These are phyloP conservation scores for Petrophora chlorosata DNA, from an alignment of 2,888 invertebrate species.

Conservation along the genomic window DNA sequence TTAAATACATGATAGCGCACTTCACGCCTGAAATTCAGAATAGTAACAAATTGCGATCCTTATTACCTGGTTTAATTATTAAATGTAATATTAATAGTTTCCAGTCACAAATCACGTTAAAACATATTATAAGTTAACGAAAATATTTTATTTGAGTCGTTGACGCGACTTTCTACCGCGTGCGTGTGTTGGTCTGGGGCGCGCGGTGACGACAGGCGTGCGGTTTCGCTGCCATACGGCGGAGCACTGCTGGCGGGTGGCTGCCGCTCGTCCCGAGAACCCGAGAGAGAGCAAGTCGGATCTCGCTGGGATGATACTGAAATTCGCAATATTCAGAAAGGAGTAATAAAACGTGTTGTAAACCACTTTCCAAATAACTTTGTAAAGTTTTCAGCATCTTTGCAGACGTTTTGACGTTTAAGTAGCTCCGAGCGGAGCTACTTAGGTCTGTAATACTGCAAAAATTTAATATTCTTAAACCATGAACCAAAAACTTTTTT, in stretches of 20 bases:
- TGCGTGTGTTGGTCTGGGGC: constrained; percentile 33
- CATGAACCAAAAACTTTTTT: no score
- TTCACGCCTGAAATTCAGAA: constrained; percentile 8
- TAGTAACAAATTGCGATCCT: not conserved
- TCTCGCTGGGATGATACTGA: constrained; percentile 16
- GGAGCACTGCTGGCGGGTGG: constrained; percentile 46
- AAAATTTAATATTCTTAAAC: no score
- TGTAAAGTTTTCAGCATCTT: no score
- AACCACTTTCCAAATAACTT: no score
- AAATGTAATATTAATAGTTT: constrained; percentile 14
- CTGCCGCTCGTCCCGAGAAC: constrained; percentile 10
- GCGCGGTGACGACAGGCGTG: constrained; percentile 43
- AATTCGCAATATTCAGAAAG: constrained; percentile 1
- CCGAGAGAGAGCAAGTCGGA: constrained; percentile 8
- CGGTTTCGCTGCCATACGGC: constrained; percentile 50
- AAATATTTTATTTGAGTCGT: constrained; percentile 16
- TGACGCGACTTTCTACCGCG: constrained; percentile 52
- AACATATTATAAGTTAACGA: no score
- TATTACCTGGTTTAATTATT: constrained; percentile 19
- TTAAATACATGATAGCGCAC: not conserved
- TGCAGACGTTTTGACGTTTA: no score
- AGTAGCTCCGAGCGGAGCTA: no score
- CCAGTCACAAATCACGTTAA: constrained; percentile 19
- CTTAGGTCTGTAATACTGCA: no score
- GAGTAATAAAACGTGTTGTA: no score